Conservation (phyloP, 1,140 invertebrate genomes). For the Zaprionus lachaisei region DNA sequence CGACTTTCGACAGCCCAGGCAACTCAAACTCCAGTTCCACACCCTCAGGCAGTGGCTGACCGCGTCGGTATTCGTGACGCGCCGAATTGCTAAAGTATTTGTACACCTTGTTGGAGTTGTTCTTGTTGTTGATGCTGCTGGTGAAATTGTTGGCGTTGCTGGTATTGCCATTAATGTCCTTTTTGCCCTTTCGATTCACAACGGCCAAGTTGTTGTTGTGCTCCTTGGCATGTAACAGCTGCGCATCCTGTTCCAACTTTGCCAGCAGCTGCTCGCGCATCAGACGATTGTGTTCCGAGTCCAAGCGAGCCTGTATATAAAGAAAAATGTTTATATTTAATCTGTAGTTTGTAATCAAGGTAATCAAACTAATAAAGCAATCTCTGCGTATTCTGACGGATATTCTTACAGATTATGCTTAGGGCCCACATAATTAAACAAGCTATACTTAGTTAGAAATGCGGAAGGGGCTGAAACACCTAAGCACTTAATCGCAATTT, state of each 20-base stretch:
- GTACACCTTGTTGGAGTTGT: conserved; percentile 70
- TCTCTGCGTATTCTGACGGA: too few species aligned
- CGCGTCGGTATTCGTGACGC: conserved; percentile 68
- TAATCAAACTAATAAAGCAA: too few species aligned
- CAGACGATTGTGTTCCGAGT: conserved; percentile 73
- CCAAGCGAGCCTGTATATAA: conserved; percentile 57
- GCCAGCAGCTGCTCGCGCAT: conserved; percentile 71
- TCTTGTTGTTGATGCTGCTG: conserved; percentile 29
- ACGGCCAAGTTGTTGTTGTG: conserved; percentile 57
- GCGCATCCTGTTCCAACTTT: conserved; percentile 76
- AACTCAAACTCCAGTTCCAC: conserved; percentile 72
- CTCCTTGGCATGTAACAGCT: conserved; percentile 57
- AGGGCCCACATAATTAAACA: too few species aligned
- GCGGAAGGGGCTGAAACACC: too few species aligned
- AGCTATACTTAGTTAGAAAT: too few species aligned
- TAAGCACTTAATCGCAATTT: too few species aligned
- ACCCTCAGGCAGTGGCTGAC: conserved; percentile 58
- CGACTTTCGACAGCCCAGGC: conserved; percentile 66
- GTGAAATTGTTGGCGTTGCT: conserved; percentile 31
- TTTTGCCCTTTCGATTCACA: conserved; percentile 13
- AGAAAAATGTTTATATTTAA: neutral
- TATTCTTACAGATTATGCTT: too few species aligned
- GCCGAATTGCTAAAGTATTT: conserved; percentile 82
- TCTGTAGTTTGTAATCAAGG: neutral
- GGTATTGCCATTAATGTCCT: conserved; percentile 29